Percentiles rank a stretch among this genome's conserved stretches.
Conservation (phyloP, 2,888 invertebrate genomes). For the Spodoptera exigua region DNA sequence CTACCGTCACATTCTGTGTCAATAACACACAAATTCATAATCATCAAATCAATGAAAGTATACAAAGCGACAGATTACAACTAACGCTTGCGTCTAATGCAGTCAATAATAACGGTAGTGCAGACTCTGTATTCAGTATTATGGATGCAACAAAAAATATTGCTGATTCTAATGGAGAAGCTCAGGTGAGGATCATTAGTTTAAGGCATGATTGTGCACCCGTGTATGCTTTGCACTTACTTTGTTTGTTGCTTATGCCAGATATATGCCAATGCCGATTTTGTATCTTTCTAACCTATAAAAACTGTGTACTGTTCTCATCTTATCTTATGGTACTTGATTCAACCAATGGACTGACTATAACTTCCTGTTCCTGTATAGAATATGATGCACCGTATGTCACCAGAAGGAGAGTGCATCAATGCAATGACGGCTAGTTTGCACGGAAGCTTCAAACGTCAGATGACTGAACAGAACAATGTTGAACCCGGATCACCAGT, state of each 20-base stretch:
- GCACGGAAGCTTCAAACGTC: slow-evolving; percentile 91
- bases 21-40: slow-evolving; percentile 89
- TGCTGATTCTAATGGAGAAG: slow-evolving; percentile 78
- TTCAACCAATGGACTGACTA: slow-evolving; percentile 58
- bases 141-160: slow-evolving; percentile 76
- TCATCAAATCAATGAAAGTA: slow-evolving; percentile 86
- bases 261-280: slow-evolving; percentile 22
- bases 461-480: slow-evolving; percentile 85
- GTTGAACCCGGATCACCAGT: slow-evolving; percentile 81
- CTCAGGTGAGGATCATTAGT: slow-evolving; percentile 78
- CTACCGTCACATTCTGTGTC: slow-evolving; percentile 95
- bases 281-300: slow-evolving; percentile 65
- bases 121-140: slow-evolving; percentile 77
- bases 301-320: slow-evolving; percentile 53
- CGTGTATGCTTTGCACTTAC: slow-evolving; percentile 62
- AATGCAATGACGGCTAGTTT: slow-evolving; percentile 90
- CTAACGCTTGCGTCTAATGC: slow-evolving; percentile 88
- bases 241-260: slow-evolving; percentile 42
- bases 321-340: slow-evolving; percentile 55
- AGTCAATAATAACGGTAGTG: slow-evolving; percentile 82
- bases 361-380: slow-evolving; percentile 85
- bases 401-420: slow-evolving; percentile 91
- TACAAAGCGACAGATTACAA: slow-evolving; percentile 85
- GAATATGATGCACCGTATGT: slow-evolving; percentile 92
- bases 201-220: slow-evolving; percentile 68